These are phyloP conservation scores for Artibeus jamaicensis DNA, from an alignment of 2,797 vertebrate genomes.

Conservation along the genomic window DNA sequence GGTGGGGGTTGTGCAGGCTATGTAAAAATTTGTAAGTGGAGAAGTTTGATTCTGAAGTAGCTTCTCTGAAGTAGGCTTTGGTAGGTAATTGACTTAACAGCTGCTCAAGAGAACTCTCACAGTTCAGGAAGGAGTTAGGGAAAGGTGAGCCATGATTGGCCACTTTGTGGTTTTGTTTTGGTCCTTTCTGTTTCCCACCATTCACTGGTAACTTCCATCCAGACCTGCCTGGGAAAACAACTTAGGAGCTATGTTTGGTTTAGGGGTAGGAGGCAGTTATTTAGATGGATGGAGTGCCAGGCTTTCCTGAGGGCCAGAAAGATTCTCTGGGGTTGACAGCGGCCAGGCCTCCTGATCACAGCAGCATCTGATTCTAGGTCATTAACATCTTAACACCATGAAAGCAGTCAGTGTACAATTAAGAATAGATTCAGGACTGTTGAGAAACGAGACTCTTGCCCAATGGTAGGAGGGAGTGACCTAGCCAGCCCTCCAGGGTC, in stretches of 20 bases:
- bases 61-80: conserved; percentile 74
- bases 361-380: neutral
- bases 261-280: neutral
- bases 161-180: conserved; percentile 48
- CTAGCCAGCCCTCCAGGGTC: neutral
- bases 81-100: conserved; percentile 57
- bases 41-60: conserved; percentile 75
- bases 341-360: neutral
- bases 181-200: conserved; percentile 46
- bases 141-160: neutral
- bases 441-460: neutral
- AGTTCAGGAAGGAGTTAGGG: conserved; percentile 39
- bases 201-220: conserved; percentile 53
- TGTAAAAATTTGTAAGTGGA: conserved; percentile 82
- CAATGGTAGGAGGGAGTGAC: neutral
- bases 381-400: neutral
- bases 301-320: neutral
- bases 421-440: neutral
- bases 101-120: conserved; percentile 30
- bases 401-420: neutral
- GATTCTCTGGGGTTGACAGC: conserved; percentile 9
- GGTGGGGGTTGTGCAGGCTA: conserved; percentile 78
- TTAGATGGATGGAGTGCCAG: neutral
- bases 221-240: conserved; percentile 35
- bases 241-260: neutral